Conservation (phyloP, 1,140 invertebrate genomes). For the Pseudoatta argentina region DNA sequence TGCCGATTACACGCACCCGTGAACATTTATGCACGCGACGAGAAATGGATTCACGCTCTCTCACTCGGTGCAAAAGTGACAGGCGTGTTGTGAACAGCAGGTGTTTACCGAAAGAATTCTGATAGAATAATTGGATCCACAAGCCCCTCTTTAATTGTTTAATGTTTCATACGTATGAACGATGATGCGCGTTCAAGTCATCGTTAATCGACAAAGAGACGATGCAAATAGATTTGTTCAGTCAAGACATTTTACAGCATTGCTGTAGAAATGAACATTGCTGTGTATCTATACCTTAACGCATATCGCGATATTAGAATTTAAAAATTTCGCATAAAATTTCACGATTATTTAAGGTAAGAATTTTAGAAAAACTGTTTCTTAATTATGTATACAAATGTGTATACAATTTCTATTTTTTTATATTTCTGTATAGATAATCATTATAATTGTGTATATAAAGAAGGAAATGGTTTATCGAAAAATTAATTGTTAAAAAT, state of each 20-base stretch:
- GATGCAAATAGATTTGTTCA: background rate
- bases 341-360: background rate
- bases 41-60: conserved; percentile 37
- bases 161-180: conserved; percentile 4
- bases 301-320: background rate
- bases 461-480: background rate
- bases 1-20: conserved; percentile 77
- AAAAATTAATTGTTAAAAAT: background rate
- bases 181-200: background rate
- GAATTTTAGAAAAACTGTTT: background rate
- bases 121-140: conserved; percentile 46
- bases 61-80: background rate
- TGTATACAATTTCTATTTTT: background rate
- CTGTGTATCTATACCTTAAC: background rate
- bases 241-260: background rate
- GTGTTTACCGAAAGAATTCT: conserved; percentile 71
- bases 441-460: background rate
- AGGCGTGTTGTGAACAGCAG: conserved; percentile 62
- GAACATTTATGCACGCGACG: conserved; percentile 71
- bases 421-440: background rate
- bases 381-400: background rate
- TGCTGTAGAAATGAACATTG: background rate
- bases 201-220: conserved; percentile 8
- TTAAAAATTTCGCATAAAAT: background rate
- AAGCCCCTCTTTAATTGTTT: conserved; percentile 22